Conservation (phyloP, 2,797 vertebrate genomes). For the Nyctibius grandis region DNA sequence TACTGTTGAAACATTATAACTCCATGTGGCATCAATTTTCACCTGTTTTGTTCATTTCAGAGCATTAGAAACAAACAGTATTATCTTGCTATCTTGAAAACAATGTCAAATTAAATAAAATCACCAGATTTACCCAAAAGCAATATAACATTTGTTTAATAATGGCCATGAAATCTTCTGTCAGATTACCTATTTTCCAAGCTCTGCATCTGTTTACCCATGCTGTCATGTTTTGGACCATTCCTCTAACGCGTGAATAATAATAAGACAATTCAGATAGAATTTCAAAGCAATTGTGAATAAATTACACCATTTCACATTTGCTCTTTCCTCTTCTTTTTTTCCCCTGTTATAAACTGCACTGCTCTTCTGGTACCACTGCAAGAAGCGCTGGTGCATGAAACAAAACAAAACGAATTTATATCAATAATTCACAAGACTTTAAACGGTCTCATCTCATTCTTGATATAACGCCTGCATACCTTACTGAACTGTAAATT, state of each 20-base stretch:
- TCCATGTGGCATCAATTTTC: slow-evolving; percentile 36
- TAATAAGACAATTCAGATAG: slow-evolving; percentile 58
- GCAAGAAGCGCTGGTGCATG: slow-evolving; percentile 32
- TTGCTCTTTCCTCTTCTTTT: slow-evolving; percentile 53
- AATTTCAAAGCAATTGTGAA: slow-evolving; percentile 68
- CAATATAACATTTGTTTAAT: slow-evolving; percentile 61
- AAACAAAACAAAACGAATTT: slow-evolving; percentile 60
- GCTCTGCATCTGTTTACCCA: slow-evolving; percentile 49
- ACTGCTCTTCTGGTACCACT: slow-evolving; percentile 23
- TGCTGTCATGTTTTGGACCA: slow-evolving; percentile 53
- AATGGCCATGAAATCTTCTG: slow-evolving; percentile 58
- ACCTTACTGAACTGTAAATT: slow-evolving; percentile 59
- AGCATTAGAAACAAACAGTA: slow-evolving; percentile 20
- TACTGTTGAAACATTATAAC: slow-evolving; percentile 43
- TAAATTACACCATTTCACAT: slow-evolving; percentile 61
- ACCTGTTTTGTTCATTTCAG: slow-evolving; percentile 60
- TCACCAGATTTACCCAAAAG: slow-evolving; percentile 56
- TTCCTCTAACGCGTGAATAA: slow-evolving; percentile 55
- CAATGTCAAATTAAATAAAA: slow-evolving; percentile 65
- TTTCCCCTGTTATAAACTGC: slow-evolving; percentile 17
- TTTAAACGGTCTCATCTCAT: slow-evolving; percentile 55
- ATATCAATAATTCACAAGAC: slow-evolving; percentile 61
- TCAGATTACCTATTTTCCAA: slow-evolving; percentile 57
- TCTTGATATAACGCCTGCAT: slow-evolving; percentile 29
- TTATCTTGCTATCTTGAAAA: slow-evolving; percentile 63